phyloP scores from a whole-genome alignment of 2,888 invertebrate genomes.

The Euproctis similis region DNA sequence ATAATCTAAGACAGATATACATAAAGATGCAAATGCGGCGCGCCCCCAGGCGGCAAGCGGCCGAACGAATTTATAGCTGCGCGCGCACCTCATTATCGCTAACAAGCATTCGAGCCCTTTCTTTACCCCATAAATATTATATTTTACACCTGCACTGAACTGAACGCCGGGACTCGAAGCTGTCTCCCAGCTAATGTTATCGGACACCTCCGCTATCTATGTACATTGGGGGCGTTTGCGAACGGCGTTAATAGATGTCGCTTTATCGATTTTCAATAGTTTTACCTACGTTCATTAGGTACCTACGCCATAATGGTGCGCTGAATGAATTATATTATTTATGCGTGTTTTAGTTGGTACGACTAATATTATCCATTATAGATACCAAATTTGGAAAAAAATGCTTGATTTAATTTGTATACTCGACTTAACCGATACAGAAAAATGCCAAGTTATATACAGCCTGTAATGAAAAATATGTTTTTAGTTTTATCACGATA shows the following conservation, averaged over 20 bases:
- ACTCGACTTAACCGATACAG: too few relatives aligned
- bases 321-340: too few relatives aligned
- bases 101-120: slow-evolving; percentile 69
- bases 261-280: slow-evolving; percentile 19
- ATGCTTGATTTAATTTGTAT: too few relatives aligned
- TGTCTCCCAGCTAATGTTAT: slow-evolving; percentile 22
- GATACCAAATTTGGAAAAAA: too few relatives aligned
- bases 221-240: slow-evolving; percentile 7
- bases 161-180: slow-evolving; percentile 20
- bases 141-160: slow-evolving; percentile 69
- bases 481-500: too few relatives aligned
- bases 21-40: slow-evolving; percentile 66
- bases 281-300: too few relatives aligned
- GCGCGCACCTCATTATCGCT: slow-evolving; percentile 70
- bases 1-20: slow-evolving; percentile 40
- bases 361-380: too few relatives aligned
- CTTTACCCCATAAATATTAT: slow-evolving; percentile 70
- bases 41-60: slow-evolving; percentile 60
- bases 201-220: slow-evolving; percentile 19
- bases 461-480: too few relatives aligned
- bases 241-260: slow-evolving; percentile 15
- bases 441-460: too few relatives aligned
- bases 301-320: too few relatives aligned
- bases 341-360: too few relatives aligned
- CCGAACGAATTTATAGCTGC: slow-evolving; percentile 61